These are phyloP conservation scores for Craniophora ligustri DNA, from an alignment of 2,888 invertebrate species.

Conservation along the genomic window DNA sequence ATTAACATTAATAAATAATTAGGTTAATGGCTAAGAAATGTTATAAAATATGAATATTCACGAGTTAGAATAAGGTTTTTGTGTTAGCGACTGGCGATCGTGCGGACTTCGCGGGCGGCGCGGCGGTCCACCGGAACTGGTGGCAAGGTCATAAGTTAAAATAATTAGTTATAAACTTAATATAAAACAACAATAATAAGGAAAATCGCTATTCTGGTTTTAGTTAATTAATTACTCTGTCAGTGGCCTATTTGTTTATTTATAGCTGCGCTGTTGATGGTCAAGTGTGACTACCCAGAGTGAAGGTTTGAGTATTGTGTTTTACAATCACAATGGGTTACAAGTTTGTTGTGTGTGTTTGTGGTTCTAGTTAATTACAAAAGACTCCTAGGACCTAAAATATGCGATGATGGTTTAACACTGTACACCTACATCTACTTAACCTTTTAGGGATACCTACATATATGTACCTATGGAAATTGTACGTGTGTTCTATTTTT, in stretches of 20 bases:
- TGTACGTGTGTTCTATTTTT: too few species aligned
- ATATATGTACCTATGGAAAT: too few species aligned
- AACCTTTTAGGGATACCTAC: too few species aligned
- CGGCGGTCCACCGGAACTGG: slow-evolving; percentile 45
- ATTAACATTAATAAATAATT: slow-evolving; percentile 43
- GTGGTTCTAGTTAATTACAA: too few species aligned
- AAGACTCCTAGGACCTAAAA: too few species aligned
- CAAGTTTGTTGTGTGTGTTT: too few species aligned
- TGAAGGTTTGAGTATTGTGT: too few species aligned
- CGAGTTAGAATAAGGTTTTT: slow-evolving; percentile 37
- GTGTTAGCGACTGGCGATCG: slow-evolving; percentile 14
- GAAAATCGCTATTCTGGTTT: slow-evolving; percentile 19
- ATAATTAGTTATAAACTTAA: slow-evolving; percentile 28
- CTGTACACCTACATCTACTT: too few species aligned
- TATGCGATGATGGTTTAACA: too few species aligned
- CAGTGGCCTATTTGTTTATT: slow-evolving; percentile 34
- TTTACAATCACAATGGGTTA: too few species aligned
- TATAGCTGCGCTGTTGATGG: too few species aligned
- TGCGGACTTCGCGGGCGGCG: slow-evolving; percentile 18
- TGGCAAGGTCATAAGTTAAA: slow-evolving; percentile 28
- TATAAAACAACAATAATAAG: slow-evolving; percentile 12
- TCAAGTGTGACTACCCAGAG: too few species aligned
- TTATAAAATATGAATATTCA: slow-evolving; percentile 45
- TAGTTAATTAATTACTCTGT: slow-evolving; percentile 25
- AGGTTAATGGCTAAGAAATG: slow-evolving; percentile 50